These are phyloP conservation scores for Actinia equina DNA, from an alignment of 64 coral and sea anemone genomes.

Conservation along the genomic window DNA sequence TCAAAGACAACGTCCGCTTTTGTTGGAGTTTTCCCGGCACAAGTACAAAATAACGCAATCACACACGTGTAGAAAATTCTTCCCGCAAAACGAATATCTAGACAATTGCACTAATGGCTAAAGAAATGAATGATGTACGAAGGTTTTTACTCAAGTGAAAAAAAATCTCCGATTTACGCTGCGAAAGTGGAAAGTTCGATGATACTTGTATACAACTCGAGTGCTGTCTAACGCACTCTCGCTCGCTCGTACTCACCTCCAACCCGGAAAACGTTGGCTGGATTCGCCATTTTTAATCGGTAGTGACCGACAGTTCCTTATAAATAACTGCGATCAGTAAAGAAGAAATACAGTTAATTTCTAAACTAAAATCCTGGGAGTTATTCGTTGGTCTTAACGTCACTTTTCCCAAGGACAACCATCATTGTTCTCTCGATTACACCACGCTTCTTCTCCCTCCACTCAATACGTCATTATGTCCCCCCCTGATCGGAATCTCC, in stretches of 20 bases:
- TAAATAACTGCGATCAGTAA: slow-evolving; percentile 73
- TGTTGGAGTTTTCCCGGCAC: slow-evolving; percentile 55
- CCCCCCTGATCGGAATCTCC: slow-evolving; percentile 17
- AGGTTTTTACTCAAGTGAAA: not conserved
- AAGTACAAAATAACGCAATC: slow-evolving; percentile 86
- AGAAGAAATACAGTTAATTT: slow-evolving; percentile 71
- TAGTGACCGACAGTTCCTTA: slow-evolving; percentile 64
- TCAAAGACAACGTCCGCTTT: slow-evolving; percentile 56
- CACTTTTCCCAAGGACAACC: slow-evolving; percentile 79
- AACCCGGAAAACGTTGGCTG: slow-evolving; percentile 98
- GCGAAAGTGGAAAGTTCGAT: slow-evolving; percentile 35
- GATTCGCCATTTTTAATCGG: slow-evolving; percentile 76
- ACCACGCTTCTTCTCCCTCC: slow-evolving; percentile 81
- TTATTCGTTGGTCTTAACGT: slow-evolving; percentile 87
- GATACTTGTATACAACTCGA: slow-evolving; percentile 43
- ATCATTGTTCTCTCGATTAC: slow-evolving; percentile 90
- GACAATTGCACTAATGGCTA: not conserved
- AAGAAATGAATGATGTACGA: slow-evolving; percentile 16
- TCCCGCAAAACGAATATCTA: slow-evolving; percentile 3
- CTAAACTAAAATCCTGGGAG: slow-evolving; percentile 80
- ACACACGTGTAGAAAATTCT: slow-evolving; percentile 51
- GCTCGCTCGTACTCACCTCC: slow-evolving; percentile 91
- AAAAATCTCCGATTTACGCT: not conserved
- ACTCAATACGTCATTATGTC: slow-evolving; percentile 56
- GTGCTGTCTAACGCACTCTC: slow-evolving; percentile 34